phyloP scores from a whole-genome alignment of 64 coral and sea anemone genomes.

The Stylophora pistillata region DNA sequence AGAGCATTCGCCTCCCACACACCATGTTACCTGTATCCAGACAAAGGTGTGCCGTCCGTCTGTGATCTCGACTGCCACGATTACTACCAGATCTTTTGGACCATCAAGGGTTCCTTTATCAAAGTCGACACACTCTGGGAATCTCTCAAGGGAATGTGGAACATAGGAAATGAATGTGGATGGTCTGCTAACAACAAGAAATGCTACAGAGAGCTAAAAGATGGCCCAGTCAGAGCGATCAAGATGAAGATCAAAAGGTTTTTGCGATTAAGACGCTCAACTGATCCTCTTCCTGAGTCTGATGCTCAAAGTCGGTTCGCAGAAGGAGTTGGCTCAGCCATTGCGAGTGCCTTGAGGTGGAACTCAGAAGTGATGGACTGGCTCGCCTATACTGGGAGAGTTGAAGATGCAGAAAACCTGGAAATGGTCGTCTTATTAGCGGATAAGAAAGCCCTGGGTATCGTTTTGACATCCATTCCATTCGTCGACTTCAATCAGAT shows the following conservation, averaged over 20 bases:
- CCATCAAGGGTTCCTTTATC: conserved; percentile 28
- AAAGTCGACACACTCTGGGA: conserved; percentile 25
- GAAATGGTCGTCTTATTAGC: conserved; percentile 57
- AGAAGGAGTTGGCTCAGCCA: conserved; percentile 28
- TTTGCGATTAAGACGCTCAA: neutral
- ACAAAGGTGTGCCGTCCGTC: conserved; percentile 12
- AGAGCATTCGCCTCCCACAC: neutral
- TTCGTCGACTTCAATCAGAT: conserved; percentile 43
- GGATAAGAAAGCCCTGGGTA: conserved; percentile 52
- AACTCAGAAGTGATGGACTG: conserved; percentile 42
- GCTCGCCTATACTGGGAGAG: conserved; percentile 20
- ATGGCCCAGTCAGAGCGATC: neutral
- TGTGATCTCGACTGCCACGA: conserved; percentile 56
- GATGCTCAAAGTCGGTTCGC: conserved; percentile 48
- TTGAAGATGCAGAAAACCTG: neutral
- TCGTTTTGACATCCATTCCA: neutral
- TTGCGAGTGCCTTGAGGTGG: conserved; percentile 36
- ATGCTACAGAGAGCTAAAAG: neutral
- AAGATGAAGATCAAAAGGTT: neutral
- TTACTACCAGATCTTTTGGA: conserved; percentile 52
- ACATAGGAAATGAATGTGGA: conserved; percentile 1
- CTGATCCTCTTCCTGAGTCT: neutral
- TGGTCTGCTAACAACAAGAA: neutral
- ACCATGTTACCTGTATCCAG: conserved; percentile 46
- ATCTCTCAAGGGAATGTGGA: conserved; percentile 44